Evolutionary conservation across 2,888 invertebrate genomes (phyloP), one percentile per base, ranked within the genome.

Genomic region (Brenthis daphne): DNA sequence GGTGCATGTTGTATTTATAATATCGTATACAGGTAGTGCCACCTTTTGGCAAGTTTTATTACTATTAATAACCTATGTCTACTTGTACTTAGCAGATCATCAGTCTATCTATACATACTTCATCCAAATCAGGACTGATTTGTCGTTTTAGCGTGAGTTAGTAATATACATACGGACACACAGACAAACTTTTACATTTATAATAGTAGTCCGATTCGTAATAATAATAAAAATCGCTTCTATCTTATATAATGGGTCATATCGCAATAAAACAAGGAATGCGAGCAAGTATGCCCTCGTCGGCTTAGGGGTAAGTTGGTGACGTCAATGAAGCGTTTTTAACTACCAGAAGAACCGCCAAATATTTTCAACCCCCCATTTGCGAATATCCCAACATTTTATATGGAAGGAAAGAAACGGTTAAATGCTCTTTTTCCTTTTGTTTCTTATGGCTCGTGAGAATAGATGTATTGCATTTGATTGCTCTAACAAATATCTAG

Each of bases 251-350:
- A 76, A 82, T 75, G 67, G 6, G 66, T 74, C 75, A 65, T 43
- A 70, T 72, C 77, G 84, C 80, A 89, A 89, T 89, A 89, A 86
- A 85, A 84, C 79, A 75, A 79, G 86, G 88, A 84, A 89, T 84
- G 84, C 81, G 81, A 72, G 71, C 78, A 81, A 82, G 80, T 81
- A 87, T 87, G 82, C 82, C 77, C 80, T 81, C 80, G 82, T 81
- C 71, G 78, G 73, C 79, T 79, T 80, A 76, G 80, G 82, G 77
- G 76, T 73, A 75, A 77, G 78, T 79, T 66, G 54, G 71, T 73
- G 75, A 73, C 73, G 74, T 74, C 74, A 71, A 55, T 68, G 65
- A 65, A 65, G 64, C 68, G 63, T 68, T 68, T 66, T 64, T 65
- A 60, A 67, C 61, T 54, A 55, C 60, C 65, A 58, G 20, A 54